Base-by-base conservation (phyloP, 2,113 vertebrate species). In the Climacteris rufus region DNA sequence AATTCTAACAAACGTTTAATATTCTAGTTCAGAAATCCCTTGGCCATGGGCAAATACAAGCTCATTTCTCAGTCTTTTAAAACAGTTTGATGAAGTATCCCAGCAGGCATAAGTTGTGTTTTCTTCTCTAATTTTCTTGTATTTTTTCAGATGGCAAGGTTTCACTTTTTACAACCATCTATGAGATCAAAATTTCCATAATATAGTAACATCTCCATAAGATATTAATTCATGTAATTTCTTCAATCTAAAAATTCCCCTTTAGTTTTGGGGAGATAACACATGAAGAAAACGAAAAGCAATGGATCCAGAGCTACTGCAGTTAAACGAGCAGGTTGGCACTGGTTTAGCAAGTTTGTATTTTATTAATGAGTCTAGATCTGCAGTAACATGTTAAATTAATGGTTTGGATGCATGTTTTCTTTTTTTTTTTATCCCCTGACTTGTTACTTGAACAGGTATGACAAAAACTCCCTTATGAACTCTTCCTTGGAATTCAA, bases 11-110 rank as follows among this genome's bases (percentile, higher is more conserved):
- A 96, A 91, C 20, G 83, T 95, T 87, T 92, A 90, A 88, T 94
- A 96, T 94, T 96, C 63, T 90, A 35, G 84, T 92, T 91, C 91
- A 75, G 89, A 97, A 96, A 92, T 96, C 80, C 84, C 95, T 94
- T 85, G 57, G 95, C 97, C 95, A 97, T 60, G 40, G 93, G 63
- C 59, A 92, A 95, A 65, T 93, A 83, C 61, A 96, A 93, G 96
- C 89, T 96, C 24, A 49, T 81, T 94, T 94, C 53, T 91, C 63
- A 89, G 65, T 89, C 91, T 85, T 92, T 83, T 90, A 94, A 87
- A 97, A 87, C 25, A 92, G 61, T 87, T 90, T 80, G 76, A 97
- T 96, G 88, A 96, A 88, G 69, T 72, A 63, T 96, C 91, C 90
- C 89, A 94, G 77, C 90, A 96, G 91, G 40, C 63, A 37, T 69